These are phyloP conservation scores for Eurosta solidaginis DNA, from an alignment of 1,140 invertebrate species.

Conservation along the genomic window DNA sequence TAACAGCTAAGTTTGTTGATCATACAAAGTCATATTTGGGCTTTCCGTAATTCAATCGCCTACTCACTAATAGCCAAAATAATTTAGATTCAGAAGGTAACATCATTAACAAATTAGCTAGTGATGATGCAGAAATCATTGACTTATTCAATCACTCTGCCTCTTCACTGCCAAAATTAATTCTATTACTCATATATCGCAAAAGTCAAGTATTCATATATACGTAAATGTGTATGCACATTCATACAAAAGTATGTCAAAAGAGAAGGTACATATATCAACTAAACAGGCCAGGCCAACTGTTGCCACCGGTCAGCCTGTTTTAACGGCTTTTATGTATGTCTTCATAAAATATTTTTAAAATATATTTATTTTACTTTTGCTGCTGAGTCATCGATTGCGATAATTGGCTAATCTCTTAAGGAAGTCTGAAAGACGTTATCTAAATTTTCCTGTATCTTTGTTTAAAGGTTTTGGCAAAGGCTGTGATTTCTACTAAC, in stretches of 20 bases:
- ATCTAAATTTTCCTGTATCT: background rate
- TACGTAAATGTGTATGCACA: background rate
- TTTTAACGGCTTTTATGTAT: background rate
- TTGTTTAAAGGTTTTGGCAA: background rate
- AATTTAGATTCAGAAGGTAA: background rate
- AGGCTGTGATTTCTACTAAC: background rate
- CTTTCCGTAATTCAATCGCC: background rate
- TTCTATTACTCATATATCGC: conserved; percentile 13
- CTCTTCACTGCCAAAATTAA: conserved; percentile 22
- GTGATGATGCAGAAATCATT: conserved; percentile 6
- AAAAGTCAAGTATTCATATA: background rate
- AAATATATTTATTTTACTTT: background rate
- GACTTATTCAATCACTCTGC: conserved; percentile 3
- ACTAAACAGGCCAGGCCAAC: background rate
- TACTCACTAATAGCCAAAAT: background rate
- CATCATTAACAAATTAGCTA: background rate
- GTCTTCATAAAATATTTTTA: background rate
- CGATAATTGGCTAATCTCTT: background rate
- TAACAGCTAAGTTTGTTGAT: background rate
- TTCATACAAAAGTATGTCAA: too few species aligned
- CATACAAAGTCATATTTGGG: background rate
- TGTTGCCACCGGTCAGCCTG: background rate
- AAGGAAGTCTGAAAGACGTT: too few species aligned
- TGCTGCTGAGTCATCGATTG: background rate
- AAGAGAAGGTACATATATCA: background rate